Conservation (phyloP, 2,888 invertebrate species). For the Camponotus fellah region DNA sequence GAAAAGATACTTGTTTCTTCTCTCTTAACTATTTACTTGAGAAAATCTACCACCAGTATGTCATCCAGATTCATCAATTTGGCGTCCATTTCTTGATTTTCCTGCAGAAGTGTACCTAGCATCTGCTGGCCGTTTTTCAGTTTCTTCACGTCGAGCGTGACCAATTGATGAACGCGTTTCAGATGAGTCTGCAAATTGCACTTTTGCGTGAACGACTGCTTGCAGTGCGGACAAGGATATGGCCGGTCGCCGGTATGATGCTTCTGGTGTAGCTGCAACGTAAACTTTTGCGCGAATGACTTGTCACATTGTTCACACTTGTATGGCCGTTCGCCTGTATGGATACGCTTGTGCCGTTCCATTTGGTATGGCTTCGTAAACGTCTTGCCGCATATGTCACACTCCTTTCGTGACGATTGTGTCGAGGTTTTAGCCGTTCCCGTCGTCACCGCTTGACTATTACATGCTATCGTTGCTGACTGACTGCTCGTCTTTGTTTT, state of each 20-base stretch:
- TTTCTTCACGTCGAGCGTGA: conserved; percentile 74
- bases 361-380: conserved; percentile 88
- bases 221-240: conserved; percentile 88
- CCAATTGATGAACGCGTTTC: conserved; percentile 85
- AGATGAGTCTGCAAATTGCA: conserved; percentile 89
- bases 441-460: not conserved
- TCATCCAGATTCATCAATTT: conserved; percentile 79
- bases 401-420: conserved; percentile 75
- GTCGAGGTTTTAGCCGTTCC: not conserved
- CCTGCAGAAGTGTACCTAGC: conserved; percentile 73
- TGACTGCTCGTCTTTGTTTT: conserved; percentile 6
- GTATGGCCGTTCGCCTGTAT: conserved; percentile 88
- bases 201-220: conserved; percentile 88
- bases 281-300: conserved; percentile 88
- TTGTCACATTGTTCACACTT: conserved; percentile 88
- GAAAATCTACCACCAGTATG: conserved; percentile 79
- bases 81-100: conserved; percentile 67
- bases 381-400: conserved; percentile 86
- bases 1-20: not conserved
- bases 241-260: conserved; percentile 88
- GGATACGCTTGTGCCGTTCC: conserved; percentile 87
- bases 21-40: conserved; percentile 65
- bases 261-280: conserved; percentile 88
- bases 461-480: conserved; percentile 15
- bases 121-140: conserved; percentile 72